phyloP scores from a whole-genome alignment of 2,797 vertebrate species.

The Schizothorax lantsangensis region DNA sequence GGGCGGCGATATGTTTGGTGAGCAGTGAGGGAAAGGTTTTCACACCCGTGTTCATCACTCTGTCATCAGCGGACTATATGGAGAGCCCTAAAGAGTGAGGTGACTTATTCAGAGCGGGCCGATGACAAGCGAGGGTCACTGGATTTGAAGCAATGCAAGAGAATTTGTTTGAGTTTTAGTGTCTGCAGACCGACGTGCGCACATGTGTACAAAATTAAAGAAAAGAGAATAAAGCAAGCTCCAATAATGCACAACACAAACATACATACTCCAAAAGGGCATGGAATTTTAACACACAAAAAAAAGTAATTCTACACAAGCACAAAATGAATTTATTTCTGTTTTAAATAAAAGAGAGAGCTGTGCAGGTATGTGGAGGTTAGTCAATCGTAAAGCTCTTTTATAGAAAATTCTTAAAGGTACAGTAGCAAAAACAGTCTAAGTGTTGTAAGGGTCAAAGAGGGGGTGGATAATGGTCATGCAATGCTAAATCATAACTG shows the following conservation, averaged over 20 bases:
- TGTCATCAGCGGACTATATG: slow-evolving; percentile 33
- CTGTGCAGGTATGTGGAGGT: neutral
- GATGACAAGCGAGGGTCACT: slow-evolving; percentile 30
- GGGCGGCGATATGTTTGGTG: neutral
- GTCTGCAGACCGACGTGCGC: neutral
- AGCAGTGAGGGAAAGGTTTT: slow-evolving; percentile 50
- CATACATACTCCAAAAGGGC: neutral
- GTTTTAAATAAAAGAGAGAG: neutral
- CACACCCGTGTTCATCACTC: slow-evolving; percentile 54
- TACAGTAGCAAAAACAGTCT: neutral
- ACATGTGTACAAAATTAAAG: neutral
- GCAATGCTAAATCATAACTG: neutral
- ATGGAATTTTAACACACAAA: neutral
- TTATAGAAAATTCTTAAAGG: neutral
- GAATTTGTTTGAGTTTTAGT: neutral
- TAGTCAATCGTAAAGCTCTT: neutral
- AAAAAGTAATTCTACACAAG: neutral
- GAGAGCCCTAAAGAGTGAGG: slow-evolving; percentile 4
- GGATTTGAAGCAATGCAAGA: slow-evolving; percentile 12
- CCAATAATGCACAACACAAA: neutral
- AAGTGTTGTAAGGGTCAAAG: neutral
- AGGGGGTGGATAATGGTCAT: neutral
- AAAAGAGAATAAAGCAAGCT: neutral
- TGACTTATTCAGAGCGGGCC: slow-evolving; percentile 12
- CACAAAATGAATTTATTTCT: neutral